phyloP scores from a whole-genome alignment of 2,113 vertebrate genomes.

The Leucoraja erinaceus region DNA sequence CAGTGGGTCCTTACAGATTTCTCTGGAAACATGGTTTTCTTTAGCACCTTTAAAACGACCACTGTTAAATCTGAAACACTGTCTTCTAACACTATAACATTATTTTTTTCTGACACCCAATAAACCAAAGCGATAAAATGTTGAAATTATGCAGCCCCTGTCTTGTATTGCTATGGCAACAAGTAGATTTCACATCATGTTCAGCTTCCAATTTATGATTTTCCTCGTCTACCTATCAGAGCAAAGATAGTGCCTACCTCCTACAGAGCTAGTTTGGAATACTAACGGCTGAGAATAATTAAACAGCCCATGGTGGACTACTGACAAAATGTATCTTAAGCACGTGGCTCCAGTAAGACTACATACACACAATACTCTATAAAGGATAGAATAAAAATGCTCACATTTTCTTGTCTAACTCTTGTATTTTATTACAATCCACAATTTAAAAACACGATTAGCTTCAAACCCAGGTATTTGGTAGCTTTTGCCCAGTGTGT shows the following conservation, averaged over 20 bases:
- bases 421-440: neutral
- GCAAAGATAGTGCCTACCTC: conserved; percentile 22
- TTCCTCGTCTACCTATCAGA: conserved; percentile 15
- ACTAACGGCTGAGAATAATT: conserved; percentile 21
- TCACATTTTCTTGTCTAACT: conserved; percentile 12
- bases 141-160: conserved; percentile 33
- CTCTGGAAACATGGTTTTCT: conserved; percentile 14
- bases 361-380: neutral
- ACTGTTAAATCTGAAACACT: conserved; percentile 1
- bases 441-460: conserved; percentile 2
- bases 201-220: conserved; percentile 31
- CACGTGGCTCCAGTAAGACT: neutral
- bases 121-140: conserved; percentile 33
- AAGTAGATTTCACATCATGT: conserved; percentile 22
- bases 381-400: neutral
- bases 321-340: conserved; percentile 5
- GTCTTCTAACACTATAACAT: neutral
- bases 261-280: neutral
- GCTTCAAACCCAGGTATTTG: neutral
- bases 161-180: neutral
- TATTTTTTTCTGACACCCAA: conserved; percentile 20
- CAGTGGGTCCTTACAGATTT: neutral
- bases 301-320: conserved; percentile 16
- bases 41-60: conserved; percentile 21
- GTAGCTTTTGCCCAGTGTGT: neutral